Percentiles rank a stretch among this genome's conserved stretches.
Conservation (phyloP, 2,797 vertebrate genomes). For the Gymnocypris eckloni region DNA sequence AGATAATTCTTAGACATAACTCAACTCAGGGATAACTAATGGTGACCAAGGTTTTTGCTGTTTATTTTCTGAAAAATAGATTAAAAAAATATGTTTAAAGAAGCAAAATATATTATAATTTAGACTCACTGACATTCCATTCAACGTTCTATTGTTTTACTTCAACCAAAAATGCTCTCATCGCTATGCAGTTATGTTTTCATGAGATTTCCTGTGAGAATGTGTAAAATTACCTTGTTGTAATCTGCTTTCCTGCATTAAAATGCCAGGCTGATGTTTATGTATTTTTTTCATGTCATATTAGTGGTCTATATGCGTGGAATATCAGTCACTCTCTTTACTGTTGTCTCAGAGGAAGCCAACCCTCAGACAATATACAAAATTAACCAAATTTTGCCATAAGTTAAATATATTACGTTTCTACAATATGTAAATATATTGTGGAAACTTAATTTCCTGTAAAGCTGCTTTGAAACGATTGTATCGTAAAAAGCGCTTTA, state of each 20-base stretch:
- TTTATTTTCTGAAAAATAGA: neutral
- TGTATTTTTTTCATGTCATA: neutral
- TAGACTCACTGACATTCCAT: slow-evolving; percentile 27
- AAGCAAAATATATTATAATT: neutral
- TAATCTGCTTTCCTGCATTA: slow-evolving; percentile 28
- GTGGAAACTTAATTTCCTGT: too few relatives aligned
- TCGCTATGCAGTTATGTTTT: neutral
- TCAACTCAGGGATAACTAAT: slow-evolving; percentile 29
- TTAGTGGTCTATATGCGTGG: neutral
- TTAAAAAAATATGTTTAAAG: neutral
- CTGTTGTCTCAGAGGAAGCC: neutral
- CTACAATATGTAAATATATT: too few relatives aligned
- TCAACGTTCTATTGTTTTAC: neutral
- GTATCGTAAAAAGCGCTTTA: too few relatives aligned
- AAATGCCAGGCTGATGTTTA: slow-evolving; percentile 20
- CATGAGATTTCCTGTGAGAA: slow-evolving; percentile 6
- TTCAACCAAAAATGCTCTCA: slow-evolving; percentile 19
- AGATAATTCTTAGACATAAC: neutral
- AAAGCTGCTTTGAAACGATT: too few relatives aligned
- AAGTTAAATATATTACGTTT: too few relatives aligned
- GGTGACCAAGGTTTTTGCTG: neutral
- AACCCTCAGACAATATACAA: too few relatives aligned
- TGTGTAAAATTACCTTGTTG: slow-evolving; percentile 31
- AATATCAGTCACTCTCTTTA: neutral
- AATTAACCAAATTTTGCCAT: too few relatives aligned